phyloP scores from a whole-genome alignment of 2,888 invertebrate genomes.

The Drosophila flavopinicola region DNA sequence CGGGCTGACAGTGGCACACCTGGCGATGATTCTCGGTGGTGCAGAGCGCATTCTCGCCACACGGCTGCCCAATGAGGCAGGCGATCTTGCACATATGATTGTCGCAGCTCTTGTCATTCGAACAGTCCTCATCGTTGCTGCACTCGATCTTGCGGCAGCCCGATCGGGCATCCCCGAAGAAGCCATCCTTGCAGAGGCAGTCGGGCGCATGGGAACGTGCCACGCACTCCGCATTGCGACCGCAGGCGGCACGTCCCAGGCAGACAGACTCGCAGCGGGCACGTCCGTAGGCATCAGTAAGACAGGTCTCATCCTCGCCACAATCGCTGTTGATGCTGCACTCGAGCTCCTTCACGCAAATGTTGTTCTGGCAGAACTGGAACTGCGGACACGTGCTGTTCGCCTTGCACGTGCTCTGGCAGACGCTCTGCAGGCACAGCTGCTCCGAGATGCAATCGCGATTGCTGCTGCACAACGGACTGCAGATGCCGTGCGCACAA shows the following conservation, averaged over 20 bases:
- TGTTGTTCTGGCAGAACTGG: conserved; percentile 92
- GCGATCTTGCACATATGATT: conserved; percentile 93
- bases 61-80: conserved; percentile 92
- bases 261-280: conserved; percentile 92
- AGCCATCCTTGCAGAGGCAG: conserved; percentile 92
- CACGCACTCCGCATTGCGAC: conserved; percentile 92
- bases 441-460: conserved; percentile 94
- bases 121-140: conserved; percentile 88
- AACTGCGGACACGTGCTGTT: conserved; percentile 93
- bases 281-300: conserved; percentile 88
- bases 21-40: conserved; percentile 92
- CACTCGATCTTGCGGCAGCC: conserved; percentile 94
- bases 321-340: conserved; percentile 91
- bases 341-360: conserved; percentile 92
- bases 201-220: conserved; percentile 90
- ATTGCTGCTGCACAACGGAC: conserved; percentile 90
- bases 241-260: conserved; percentile 89
- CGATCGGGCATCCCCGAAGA: conserved; percentile 91
- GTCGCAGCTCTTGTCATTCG: conserved; percentile 93
- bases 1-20: conserved; percentile 93
- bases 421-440: conserved; percentile 93
- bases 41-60: conserved; percentile 93
- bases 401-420: conserved; percentile 92
- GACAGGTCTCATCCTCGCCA: conserved; percentile 89
- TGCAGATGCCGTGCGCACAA: conserved; percentile 92